These are phyloP conservation scores for Rhineura floridana DNA, from an alignment of 2,113 vertebrate species.

Conservation along the genomic window DNA sequence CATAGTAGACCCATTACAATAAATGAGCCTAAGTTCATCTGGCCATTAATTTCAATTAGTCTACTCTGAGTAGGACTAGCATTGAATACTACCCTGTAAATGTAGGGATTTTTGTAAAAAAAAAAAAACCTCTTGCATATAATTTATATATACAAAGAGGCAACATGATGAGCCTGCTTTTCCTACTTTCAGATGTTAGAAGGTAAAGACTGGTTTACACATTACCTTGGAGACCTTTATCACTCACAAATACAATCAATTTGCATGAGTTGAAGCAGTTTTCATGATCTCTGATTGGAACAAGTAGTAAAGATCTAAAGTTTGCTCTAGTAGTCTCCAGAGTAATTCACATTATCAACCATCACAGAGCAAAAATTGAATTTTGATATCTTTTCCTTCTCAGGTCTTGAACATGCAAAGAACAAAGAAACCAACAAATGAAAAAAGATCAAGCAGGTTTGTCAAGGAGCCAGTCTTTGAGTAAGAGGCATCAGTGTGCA, in stretches of 20 bases:
- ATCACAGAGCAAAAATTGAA: not conserved
- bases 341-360: not conserved
- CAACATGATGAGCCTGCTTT: not conserved
- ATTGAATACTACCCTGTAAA: no score
- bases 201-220: not conserved
- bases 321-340: not conserved
- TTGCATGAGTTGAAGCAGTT: not conserved
- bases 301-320: slow-evolving; percentile 53
- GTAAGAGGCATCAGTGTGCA: slow-evolving; percentile 61
- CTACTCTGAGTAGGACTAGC: no score
- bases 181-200: not conserved
- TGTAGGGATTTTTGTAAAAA: no score
- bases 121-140: no score
- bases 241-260: not conserved
- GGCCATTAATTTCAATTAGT: no score
- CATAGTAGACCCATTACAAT: no score
- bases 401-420: slow-evolving; percentile 47
- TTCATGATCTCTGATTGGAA: not conserved
- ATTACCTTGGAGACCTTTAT: not conserved
- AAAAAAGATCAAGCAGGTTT: slow-evolving; percentile 37
- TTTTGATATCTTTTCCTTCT: slow-evolving; percentile 28
- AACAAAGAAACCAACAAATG: slow-evolving; percentile 35
- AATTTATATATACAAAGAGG: no score
- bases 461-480: slow-evolving; percentile 43
- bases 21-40: no score